These are phyloP conservation scores for Melanotus villosus DNA, from an alignment of 2,888 invertebrate genomes.

Conservation along the genomic window DNA sequence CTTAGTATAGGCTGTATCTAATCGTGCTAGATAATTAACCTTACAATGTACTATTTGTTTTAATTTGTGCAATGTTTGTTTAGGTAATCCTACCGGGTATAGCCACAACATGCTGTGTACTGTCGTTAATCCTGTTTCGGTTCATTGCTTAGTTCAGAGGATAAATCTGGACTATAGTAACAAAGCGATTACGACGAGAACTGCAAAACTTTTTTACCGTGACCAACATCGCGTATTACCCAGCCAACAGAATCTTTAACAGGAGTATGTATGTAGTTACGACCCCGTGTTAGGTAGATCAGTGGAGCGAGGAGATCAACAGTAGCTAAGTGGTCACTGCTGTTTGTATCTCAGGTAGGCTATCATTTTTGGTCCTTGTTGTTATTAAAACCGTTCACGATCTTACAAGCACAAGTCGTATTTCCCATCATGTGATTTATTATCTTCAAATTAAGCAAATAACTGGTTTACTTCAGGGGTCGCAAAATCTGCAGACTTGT, in stretches of 20 bases:
- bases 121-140: slow-evolving; percentile 5
- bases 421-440: too few species aligned
- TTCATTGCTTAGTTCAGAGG: slow-evolving; percentile 20
- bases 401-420: too few species aligned
- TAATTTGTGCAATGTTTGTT: too few species aligned
- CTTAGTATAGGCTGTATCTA: too few species aligned
- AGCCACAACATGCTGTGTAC: neutral
- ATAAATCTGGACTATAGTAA: slow-evolving; percentile 10
- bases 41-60: too few species aligned
- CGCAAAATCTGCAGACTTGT: neutral
- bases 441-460: too few species aligned
- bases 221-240: slow-evolving; percentile 24
- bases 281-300: slow-evolving; percentile 10
- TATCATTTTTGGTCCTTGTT: neutral
- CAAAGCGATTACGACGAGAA: slow-evolving; percentile 14
- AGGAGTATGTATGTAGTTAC: slow-evolving; percentile 13
- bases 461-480: neutral
- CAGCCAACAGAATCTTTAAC: slow-evolving; percentile 26
- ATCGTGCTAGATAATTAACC: too few species aligned
- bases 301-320: slow-evolving; percentile 12
- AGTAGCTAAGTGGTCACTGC: slow-evolving; percentile 8
- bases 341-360: neutral
- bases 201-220: slow-evolving; percentile 27
- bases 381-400: too few species aligned
- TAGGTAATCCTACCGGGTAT: neutral